Evolutionary conservation across 1,140 invertebrate species (phyloP), one percentile per base, ranked within the genome.

Genomic region (Ctenoplectra terminalis): DNA sequence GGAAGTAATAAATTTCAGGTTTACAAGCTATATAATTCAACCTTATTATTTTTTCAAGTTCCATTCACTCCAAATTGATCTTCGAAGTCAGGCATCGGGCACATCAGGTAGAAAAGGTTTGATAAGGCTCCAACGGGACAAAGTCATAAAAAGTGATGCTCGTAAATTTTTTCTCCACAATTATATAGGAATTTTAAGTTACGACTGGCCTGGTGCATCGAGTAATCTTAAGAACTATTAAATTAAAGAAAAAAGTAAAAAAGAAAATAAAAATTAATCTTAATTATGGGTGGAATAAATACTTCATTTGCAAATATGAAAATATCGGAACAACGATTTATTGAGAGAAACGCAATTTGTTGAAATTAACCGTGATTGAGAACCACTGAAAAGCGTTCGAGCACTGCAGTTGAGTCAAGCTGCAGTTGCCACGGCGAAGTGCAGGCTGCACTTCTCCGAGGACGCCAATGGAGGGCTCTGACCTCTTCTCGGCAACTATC

Each of bases 381-480:
- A 87, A 85, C 81, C 88, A 80, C 89, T 90, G 87, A 86, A 81
- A 72, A 50, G 60, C 81, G 83, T 81, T 83, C 67, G 61, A 80
- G 70, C 76, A 87, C 82, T 82, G 86, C 82, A 85, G 88, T 85
- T 54, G 67, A 71, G 78, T 66, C 72, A 82, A 67, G 79, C 82
- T 85, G 89, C 86, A 90, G 87, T 90, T 85, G 86, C 86, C 84
- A 87, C 83, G 83, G 86, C 74, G 67, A 70, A 82, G 74, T 80
- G 73, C 82, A 85, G 83, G 23, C 79, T 87, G 64, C 67, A 81
- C 79, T 86, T 66, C 67, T 76, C 69, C 86, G 88, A 89, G 87
- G 85, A 90, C 87, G 77, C 81, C 74, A 81, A 73, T 84, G 70
- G 88, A 81, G 90, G 90, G 83, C 90, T 91, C 88, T 91, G 90